phyloP scores from a whole-genome alignment of 2,888 invertebrate species.

The Apodemia zela region DNA sequence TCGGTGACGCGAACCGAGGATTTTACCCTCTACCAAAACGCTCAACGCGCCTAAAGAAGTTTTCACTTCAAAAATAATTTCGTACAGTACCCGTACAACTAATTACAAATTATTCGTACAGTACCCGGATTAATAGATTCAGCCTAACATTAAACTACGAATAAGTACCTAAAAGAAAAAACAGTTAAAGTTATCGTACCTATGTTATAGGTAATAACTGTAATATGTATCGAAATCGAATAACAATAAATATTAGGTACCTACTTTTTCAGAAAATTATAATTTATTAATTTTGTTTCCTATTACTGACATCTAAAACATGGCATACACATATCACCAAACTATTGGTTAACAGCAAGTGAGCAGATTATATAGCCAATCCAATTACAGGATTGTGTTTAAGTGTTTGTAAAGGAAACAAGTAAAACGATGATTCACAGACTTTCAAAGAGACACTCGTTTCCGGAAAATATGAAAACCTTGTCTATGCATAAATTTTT shows the following conservation, averaged over 20 bases:
- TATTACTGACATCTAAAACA: background rate
- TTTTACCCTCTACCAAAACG: no score
- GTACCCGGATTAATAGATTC: no score
- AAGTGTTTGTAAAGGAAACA: constrained; percentile 46
- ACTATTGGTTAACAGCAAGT: constrained; percentile 32
- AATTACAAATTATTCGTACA: no score
- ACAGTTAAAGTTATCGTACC: no score
- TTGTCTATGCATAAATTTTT: constrained; percentile 54
- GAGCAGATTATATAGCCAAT: constrained; percentile 33
- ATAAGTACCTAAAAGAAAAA: no score
- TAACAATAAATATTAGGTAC: background rate
- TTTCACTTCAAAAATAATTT: no score
- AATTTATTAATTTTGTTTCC: background rate
- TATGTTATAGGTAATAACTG: no score
- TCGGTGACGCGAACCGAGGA: no score
- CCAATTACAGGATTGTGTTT: constrained; percentile 23
- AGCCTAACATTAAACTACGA: no score
- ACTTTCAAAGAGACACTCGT: constrained; percentile 73
- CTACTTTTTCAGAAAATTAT: background rate
- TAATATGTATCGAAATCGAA: no score
- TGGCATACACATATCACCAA: constrained; percentile 5
- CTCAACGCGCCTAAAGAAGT: no score
- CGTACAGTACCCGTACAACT: no score
- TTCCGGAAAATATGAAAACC: constrained; percentile 68
- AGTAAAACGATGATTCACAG: constrained; percentile 69